Base-by-base conservation (phyloP, 2,113 vertebrate genomes). In the Corythaeola cristata region DNA sequence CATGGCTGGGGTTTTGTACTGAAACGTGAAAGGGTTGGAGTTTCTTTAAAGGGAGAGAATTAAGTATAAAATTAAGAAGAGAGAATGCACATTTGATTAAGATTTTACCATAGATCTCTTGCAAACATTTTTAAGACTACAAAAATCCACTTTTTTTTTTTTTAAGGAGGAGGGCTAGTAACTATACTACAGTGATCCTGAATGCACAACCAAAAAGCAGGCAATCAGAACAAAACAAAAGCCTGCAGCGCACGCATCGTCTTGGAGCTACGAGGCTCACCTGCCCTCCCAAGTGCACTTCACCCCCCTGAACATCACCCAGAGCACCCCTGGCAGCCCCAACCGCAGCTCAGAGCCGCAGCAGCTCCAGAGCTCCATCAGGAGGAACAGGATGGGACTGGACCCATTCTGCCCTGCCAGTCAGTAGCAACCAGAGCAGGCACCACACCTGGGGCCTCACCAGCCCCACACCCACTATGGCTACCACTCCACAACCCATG, bases 211-310 rank as follows among this genome's bases (percentile, higher is more conserved):
- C 39, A 59, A 73, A 83, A n/a, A 73, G 33, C 62, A 94, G n/a
- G 14, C 60, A 59, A 66, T 4, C 47, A 71, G 75, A 81, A 86
- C 91, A 91, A 92, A 81, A 64, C 49, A 67, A n/a, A 81, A 85
- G n/a, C 35, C 32, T n/a, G 44, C 59, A 78, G 47, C 5, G 0
- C 26, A 66, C 0, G 0, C 1, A 0, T 17, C 1, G 2, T 35
- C 8, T 1, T 30, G 44, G 33, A 69, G 5, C 2, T 5, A 9
- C 0, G 0, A 82, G 75, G 32, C 21, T 80, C 50, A 45, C 49
- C 71, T 44, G 53, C 58, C 45, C 78, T 82, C 62, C 64, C 26
- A 21, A 28, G 23, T 14, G 7, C 28, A 13, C 5, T 64, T 74
- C 28, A 58, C 18, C 49, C 74, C n/a, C 20, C 41, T 50, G 55